Conservation (phyloP, 1,140 invertebrate species). For the Pseudomyrmex cubaensis region DNA sequence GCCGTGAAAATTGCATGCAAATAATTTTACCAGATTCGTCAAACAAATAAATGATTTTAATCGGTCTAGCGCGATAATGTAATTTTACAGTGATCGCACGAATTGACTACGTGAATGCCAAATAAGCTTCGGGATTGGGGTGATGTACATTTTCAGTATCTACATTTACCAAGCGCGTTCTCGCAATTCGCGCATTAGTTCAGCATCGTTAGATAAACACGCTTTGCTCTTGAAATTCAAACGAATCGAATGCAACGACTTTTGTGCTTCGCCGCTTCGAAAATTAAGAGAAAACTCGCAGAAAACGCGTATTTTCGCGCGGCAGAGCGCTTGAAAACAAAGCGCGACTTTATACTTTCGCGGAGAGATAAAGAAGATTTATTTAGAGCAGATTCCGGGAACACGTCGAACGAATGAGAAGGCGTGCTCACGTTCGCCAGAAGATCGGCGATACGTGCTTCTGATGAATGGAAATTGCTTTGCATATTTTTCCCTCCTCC, state of each 20-base stretch:
- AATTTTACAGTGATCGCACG: slow-evolving; percentile 12
- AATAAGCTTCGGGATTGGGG: slow-evolving; percentile 30
- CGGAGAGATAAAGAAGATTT: slow-evolving; percentile 70
- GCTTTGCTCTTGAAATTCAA: slow-evolving; percentile 23
- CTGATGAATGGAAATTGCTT: slow-evolving; percentile 72
- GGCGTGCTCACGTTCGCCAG: slow-evolving; percentile 32
- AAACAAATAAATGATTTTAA: slow-evolving; percentile 41
- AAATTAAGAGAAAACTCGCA: no score
- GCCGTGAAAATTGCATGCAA: slow-evolving; percentile 14
- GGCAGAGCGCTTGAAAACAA: background rate
- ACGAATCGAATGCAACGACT: background rate
- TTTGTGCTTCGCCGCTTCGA: no score
- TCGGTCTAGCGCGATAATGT: slow-evolving; percentile 9
- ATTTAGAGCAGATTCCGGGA: slow-evolving; percentile 66
- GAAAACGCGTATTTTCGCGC: no score
- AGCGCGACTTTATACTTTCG: slow-evolving; percentile 51
- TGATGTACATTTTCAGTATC: slow-evolving; percentile 33
- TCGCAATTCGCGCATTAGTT: slow-evolving; percentile 9
- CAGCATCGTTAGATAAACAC: slow-evolving; percentile 14
- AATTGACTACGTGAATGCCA: slow-evolving; percentile 18
- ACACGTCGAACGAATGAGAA: slow-evolving; percentile 48
- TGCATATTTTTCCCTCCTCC: slow-evolving; percentile 63
- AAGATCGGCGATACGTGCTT: slow-evolving; percentile 57
- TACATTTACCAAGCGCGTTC: background rate
- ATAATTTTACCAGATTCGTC: slow-evolving; percentile 32